These are phyloP conservation scores for Saxidomus purpurata DNA, from an alignment of 1,140 invertebrate genomes.

Conservation along the genomic window DNA sequence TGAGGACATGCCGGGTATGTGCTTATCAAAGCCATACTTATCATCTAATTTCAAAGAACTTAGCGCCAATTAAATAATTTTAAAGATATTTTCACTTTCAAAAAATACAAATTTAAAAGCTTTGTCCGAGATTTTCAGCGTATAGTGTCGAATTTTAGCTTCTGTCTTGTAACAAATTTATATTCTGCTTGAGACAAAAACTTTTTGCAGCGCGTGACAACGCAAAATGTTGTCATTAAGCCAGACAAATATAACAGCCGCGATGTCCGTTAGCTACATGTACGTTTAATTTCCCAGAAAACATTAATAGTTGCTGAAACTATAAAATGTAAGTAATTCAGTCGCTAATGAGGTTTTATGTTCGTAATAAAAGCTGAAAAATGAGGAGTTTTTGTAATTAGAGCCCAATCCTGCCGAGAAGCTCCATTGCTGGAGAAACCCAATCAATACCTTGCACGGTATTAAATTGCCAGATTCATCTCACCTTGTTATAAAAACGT, in stretches of 20 bases:
- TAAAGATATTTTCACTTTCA: no score
- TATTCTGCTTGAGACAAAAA: no score
- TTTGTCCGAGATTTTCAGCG: no score
- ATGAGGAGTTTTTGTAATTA: neutral
- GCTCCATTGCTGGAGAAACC: neutral
- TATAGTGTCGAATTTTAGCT: no score
- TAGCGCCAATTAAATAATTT: no score
- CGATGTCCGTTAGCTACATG: neutral
- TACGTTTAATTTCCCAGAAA: neutral
- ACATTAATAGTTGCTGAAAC: neutral
- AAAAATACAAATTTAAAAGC: no score
- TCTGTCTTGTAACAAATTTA: no score
- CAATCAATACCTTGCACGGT: neutral
- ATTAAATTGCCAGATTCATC: neutral
- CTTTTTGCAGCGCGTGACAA: neutral
- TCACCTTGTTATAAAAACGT: neutral
- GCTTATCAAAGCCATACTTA: no score
- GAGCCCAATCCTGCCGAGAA: neutral
- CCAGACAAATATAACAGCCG: neutral
- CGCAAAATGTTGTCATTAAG: neutral
- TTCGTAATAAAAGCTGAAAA: neutral
- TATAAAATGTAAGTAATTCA: slow-evolving; percentile 14
- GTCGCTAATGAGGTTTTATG: slow-evolving; percentile 4
- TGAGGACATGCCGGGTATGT: no score
- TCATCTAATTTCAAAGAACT: no score